Evolutionary conservation across 2,797 vertebrate genomes (phyloP).

Genomic region (Sebastes diaconus): DNA sequence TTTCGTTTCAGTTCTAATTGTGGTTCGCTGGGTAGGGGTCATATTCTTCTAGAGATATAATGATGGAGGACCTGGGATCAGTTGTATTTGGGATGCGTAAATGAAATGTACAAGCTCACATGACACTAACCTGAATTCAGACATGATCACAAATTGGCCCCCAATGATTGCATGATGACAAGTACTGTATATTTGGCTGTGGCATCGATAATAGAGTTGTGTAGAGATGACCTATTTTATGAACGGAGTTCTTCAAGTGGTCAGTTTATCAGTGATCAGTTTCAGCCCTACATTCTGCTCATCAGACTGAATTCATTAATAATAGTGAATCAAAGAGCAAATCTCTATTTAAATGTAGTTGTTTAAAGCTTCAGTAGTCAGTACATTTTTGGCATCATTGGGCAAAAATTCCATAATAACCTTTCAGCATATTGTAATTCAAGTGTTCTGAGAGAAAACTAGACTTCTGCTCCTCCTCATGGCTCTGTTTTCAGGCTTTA

Average conservation of each 20-base stretch:
- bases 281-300: not conserved
- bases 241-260: too few relatives aligned
- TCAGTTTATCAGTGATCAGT: too few relatives aligned
- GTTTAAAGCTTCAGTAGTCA: not conserved
- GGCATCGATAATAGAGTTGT: not conserved
- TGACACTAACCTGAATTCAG: not conserved
- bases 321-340: not conserved
- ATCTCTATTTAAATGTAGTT: not conserved
- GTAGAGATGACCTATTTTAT: too few relatives aligned
- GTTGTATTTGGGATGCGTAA: not conserved
- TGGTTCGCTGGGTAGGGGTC: not conserved
- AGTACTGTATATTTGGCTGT: not conserved
- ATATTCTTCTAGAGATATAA: not conserved
- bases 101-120: not conserved
- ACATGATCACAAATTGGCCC: not conserved
- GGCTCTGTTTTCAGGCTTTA: too few relatives aligned
- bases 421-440: too few relatives aligned
- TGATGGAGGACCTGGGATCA: not conserved
- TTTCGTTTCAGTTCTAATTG: not conserved
- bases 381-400: too few relatives aligned
- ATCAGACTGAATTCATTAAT: not conserved
- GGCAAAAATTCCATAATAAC: too few relatives aligned
- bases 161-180: not conserved
- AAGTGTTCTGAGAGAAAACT: too few relatives aligned
- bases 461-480: too few relatives aligned